Evolutionary conservation across 2,888 invertebrate species (phyloP).

Genomic region (Dione juno): DNA sequence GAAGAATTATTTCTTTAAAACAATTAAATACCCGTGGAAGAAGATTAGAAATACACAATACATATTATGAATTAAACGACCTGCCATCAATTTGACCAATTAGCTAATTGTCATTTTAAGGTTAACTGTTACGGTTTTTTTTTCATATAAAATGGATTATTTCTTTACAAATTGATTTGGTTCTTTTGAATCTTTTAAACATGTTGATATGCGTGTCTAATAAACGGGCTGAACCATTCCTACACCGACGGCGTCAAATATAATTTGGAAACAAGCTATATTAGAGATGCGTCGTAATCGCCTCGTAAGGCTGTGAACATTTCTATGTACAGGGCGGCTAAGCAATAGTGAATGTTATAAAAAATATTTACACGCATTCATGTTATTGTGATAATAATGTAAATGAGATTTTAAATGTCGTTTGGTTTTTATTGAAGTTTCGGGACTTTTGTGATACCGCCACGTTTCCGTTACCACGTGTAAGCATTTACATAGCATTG

Average conservation of each 20-base stretch:
- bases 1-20: neutral
- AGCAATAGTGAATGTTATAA: conserved; percentile 21
- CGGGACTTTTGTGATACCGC: neutral
- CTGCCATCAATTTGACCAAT: neutral
- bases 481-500: conserved; percentile 39
- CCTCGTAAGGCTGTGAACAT: conserved; percentile 32
- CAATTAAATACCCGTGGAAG: too few species aligned
- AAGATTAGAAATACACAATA: too few species aligned
- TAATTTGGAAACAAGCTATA: conserved; percentile 19
- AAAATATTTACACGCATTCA: conserved; percentile 28
- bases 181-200: neutral
- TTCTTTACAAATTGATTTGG: neutral
- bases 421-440: neutral
- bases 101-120: neutral
- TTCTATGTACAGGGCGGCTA: conserved; percentile 29
- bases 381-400: conserved; percentile 40
- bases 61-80: too few species aligned
- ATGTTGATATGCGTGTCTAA: neutral
- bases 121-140: too few species aligned
- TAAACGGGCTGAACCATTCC: neutral
- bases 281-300: conserved; percentile 21
- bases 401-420: conserved; percentile 32
- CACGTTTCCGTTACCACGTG: conserved; percentile 15
- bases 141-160: neutral
- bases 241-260: neutral